Conservation (phyloP, 2,888 invertebrate species). For the Ptycholaimellus sp. region DNA sequence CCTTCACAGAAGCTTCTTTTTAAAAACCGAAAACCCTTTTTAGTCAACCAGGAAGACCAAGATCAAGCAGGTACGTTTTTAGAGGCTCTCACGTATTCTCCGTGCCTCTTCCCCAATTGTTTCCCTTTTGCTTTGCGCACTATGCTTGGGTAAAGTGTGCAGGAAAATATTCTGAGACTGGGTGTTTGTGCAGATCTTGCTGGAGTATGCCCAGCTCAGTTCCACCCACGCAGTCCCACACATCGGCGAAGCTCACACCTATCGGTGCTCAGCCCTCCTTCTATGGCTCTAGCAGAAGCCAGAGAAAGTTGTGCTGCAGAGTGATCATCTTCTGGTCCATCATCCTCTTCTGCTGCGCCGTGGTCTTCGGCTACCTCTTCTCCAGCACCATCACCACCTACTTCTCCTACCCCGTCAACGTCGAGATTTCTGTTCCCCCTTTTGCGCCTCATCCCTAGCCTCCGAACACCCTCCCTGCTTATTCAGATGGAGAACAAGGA, state of each 20-base stretch:
- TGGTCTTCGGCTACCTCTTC: slow-evolving; percentile 1
- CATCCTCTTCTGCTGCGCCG: neutral
- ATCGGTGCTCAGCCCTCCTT: no score
- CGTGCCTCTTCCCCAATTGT: no score
- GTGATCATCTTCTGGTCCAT: slow-evolving; percentile 3
- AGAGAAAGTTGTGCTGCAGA: no score
- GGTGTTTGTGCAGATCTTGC: neutral
- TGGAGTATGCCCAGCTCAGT: slow-evolving; percentile 1
- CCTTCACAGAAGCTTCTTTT: no score
- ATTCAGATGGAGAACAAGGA: slow-evolving; percentile 3
- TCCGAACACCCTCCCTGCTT: neutral
- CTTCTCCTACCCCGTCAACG: neutral
- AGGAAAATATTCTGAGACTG: no score
- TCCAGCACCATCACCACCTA: neutral
- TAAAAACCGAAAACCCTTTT: no score
- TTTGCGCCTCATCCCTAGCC: neutral
- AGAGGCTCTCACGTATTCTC: no score
- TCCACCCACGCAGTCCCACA: slow-evolving; percentile 2
- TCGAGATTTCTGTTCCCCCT: neutral
- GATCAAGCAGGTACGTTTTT: no score
- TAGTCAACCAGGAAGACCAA: no score
- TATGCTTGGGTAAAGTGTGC: no score
- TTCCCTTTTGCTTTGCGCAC: no score
- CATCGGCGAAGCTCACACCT: slow-evolving; percentile 4
- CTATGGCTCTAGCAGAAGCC: no score